These are phyloP conservation scores for Andrena flavipes DNA, from an alignment of 2,888 invertebrate genomes.

Conservation along the genomic window DNA sequence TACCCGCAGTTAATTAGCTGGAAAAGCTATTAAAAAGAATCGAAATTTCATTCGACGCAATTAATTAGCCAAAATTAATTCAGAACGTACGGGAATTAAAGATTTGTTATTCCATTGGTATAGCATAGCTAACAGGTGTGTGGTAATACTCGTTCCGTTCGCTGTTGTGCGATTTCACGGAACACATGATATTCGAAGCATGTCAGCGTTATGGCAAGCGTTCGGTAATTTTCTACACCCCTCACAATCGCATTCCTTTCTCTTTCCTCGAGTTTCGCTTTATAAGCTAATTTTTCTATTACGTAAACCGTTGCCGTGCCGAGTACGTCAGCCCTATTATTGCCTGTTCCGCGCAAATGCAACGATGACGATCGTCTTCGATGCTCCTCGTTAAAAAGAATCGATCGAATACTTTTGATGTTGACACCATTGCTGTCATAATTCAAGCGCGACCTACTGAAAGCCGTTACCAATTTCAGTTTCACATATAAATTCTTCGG, in stretches of 20 bases:
- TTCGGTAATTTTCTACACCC: conserved; percentile 14
- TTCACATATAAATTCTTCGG: conserved; percentile 10
- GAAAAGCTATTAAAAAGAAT: no score
- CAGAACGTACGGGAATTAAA: not conserved
- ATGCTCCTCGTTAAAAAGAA: not conserved
- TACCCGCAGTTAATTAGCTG: no score
- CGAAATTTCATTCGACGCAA: no score
- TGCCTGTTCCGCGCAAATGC: not conserved
- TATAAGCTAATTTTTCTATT: conserved; percentile 28
- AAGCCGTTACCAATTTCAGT: not conserved
- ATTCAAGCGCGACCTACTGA: not conserved
- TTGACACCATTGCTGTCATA: not conserved
- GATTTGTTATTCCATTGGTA: not conserved
- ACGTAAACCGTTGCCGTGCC: conserved; percentile 3
- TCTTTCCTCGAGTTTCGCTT: conserved; percentile 24
- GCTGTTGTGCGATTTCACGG: not conserved
- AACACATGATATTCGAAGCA: not conserved
- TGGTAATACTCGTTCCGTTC: not conserved
- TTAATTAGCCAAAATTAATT: no score
- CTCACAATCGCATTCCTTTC: conserved; percentile 29
- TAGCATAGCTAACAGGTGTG: not conserved
- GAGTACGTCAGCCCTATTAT: conserved; percentile 16
- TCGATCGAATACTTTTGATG: not conserved
- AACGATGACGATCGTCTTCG: not conserved
- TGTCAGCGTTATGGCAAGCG: conserved; percentile 10